phyloP scores from a whole-genome alignment of 2,113 vertebrate species.

The Phrynocephalus versicolor region DNA sequence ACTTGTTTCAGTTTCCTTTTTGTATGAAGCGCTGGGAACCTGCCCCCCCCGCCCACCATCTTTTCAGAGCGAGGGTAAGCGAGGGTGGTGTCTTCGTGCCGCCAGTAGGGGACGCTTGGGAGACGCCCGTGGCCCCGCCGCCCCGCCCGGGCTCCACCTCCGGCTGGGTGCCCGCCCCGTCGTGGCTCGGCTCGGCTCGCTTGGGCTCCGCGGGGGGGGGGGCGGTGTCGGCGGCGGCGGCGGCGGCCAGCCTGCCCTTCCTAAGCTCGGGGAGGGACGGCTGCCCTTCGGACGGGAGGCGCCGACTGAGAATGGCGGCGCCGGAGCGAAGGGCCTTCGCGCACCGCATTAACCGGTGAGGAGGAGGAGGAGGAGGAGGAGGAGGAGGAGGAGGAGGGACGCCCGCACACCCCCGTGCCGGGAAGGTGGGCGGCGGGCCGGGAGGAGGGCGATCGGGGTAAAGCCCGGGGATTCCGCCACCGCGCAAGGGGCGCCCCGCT shows the following conservation, averaged over 20 bases:
- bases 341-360: slow-evolving; percentile 34
- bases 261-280: neutral
- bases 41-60: too few relatives aligned
- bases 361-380: too few relatives aligned
- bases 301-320: slow-evolving; percentile 4
- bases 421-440: neutral
- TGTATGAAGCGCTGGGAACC: neutral
- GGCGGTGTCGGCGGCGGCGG: neutral
- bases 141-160: neutral
- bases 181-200: neutral
- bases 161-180: accelerated
- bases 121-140: neutral
- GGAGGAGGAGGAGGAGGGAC: neutral
- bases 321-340: slow-evolving; percentile 35
- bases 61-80: neutral
- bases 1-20: too few relatives aligned
- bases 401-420: neutral
- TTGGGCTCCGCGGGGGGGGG: neutral
- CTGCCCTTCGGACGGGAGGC: too few relatives aligned
- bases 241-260: neutral
- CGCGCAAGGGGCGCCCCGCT: too few relatives aligned
- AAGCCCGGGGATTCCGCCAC: too few relatives aligned
- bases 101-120: neutral
- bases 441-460: neutral
- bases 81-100: neutral